Evolutionary conservation across 1,140 invertebrate species (phyloP).

Genomic region (Plodia interpunctella): DNA sequence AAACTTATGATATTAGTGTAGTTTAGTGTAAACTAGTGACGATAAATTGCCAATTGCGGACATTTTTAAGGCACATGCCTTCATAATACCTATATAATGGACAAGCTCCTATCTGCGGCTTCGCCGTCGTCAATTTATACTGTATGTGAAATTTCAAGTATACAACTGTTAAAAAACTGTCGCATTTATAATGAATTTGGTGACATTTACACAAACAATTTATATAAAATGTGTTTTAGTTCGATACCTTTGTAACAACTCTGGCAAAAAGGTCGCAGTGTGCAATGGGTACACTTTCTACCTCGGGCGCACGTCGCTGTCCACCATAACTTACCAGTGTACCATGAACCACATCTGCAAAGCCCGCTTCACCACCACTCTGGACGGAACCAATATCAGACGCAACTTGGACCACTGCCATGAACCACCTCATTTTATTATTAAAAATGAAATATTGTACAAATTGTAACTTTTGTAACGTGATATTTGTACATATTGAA

Average conservation of each 20-base stretch:
- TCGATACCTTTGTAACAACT: not conserved
- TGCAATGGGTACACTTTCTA: constrained; percentile 29
- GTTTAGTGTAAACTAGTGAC: too few relatives aligned
- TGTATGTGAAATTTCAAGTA: too few relatives aligned
- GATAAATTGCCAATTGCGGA: too few relatives aligned
- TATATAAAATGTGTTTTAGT: constrained; percentile 2
- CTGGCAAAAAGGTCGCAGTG: constrained; percentile 15
- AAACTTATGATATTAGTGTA: too few relatives aligned
- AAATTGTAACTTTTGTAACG: not conserved
- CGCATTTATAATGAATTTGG: too few relatives aligned
- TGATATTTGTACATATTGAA: not conserved
- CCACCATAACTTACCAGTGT: constrained; percentile 18
- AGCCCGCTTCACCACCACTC: constrained; percentile 16
- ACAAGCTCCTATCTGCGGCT: too few relatives aligned
- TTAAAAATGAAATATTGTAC: constrained; percentile 17
- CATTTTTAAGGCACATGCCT: too few relatives aligned
- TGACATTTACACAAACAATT: too few relatives aligned
- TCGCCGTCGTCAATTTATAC: too few relatives aligned
- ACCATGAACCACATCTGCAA: constrained; percentile 16
- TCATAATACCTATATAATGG: too few relatives aligned
- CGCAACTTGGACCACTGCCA: constrained; percentile 16
- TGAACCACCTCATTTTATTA: constrained; percentile 11
- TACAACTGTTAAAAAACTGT: too few relatives aligned
- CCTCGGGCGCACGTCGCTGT: constrained; percentile 1
- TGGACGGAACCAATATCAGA: constrained; percentile 10